phyloP scores from a whole-genome alignment of 2,888 invertebrate species.

The Volucella inanis region DNA sequence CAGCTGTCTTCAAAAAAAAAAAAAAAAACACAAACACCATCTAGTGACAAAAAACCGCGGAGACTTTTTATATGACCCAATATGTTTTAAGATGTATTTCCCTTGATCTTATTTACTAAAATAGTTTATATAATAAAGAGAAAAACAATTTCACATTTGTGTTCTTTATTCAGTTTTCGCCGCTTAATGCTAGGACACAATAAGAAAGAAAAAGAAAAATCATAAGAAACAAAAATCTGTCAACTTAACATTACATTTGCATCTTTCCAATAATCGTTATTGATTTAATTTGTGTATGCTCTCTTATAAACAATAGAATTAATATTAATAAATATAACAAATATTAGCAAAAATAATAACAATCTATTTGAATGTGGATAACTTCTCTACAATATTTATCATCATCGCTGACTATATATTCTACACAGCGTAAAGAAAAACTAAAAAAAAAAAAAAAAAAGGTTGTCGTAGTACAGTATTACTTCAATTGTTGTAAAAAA shows the following conservation, averaged over 20 bases:
- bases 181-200: constrained; percentile 58
- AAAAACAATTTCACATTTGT: constrained; percentile 13
- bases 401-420: neutral
- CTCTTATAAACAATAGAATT: constrained; percentile 54
- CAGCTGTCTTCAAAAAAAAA: too few species aligned
- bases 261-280: constrained; percentile 18
- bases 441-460: constrained; percentile 1
- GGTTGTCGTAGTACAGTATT: neutral
- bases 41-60: too few species aligned
- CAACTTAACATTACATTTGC: constrained; percentile 38
- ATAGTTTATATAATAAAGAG: too few species aligned
- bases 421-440: neutral
- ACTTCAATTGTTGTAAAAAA: constrained; percentile 40
- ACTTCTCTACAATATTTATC: constrained; percentile 18
- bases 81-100: too few species aligned
- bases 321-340: constrained; percentile 72
- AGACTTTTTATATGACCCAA: too few species aligned
- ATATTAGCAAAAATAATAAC: constrained; percentile 70
- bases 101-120: too few species aligned
- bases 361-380: constrained; percentile 63
- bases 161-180: constrained; percentile 49
- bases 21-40: too few species aligned
- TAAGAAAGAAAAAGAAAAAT: constrained; percentile 42
- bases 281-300: constrained; percentile 62
- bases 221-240: constrained; percentile 25